Conservation (phyloP, 2,888 invertebrate species). For the Cremastobaeus sp. region DNA sequence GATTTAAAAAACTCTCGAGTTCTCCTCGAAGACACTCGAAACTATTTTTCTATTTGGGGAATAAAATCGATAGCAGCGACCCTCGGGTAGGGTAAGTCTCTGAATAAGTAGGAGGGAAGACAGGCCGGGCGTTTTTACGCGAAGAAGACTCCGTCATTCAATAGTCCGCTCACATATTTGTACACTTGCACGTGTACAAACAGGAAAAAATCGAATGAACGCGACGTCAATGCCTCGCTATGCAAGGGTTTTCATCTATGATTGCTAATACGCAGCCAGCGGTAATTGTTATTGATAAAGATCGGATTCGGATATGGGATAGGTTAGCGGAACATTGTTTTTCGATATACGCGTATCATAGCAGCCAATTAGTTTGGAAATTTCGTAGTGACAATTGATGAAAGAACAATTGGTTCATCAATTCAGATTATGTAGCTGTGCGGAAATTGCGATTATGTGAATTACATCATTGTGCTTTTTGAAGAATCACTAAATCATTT, state of each 20-base stretch:
- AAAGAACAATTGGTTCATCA: constrained; percentile 47
- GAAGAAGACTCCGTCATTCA: constrained; percentile 5
- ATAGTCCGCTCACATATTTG: constrained; percentile 17
- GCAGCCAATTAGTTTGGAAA: constrained; percentile 42
- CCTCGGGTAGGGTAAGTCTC: constrained; percentile 53
- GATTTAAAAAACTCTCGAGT: constrained; percentile 62
- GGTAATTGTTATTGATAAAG: constrained; percentile 37
- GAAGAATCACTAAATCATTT: constrained; percentile 30
- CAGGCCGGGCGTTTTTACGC: constrained; percentile 47
- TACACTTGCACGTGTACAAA: constrained; percentile 7
- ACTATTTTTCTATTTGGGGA: constrained; percentile 64
- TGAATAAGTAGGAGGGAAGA: constrained; percentile 60
- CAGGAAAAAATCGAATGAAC: background rate
- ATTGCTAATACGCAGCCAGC: constrained; percentile 32
- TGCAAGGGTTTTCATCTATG: constrained; percentile 19
- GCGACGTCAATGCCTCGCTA: constrained; percentile 20
- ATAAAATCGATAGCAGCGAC: constrained; percentile 63
- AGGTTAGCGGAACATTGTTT: constrained; percentile 41
- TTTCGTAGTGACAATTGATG: constrained; percentile 38
- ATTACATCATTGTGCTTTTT: constrained; percentile 35
- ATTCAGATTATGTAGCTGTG: constrained; percentile 38
- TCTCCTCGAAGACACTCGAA: constrained; percentile 63
- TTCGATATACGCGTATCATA: constrained; percentile 42
- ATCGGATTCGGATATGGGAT: constrained; percentile 12
- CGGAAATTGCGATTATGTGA: constrained; percentile 37